Conservation (phyloP, 2,797 vertebrate species). For the Todus mexicanus region DNA sequence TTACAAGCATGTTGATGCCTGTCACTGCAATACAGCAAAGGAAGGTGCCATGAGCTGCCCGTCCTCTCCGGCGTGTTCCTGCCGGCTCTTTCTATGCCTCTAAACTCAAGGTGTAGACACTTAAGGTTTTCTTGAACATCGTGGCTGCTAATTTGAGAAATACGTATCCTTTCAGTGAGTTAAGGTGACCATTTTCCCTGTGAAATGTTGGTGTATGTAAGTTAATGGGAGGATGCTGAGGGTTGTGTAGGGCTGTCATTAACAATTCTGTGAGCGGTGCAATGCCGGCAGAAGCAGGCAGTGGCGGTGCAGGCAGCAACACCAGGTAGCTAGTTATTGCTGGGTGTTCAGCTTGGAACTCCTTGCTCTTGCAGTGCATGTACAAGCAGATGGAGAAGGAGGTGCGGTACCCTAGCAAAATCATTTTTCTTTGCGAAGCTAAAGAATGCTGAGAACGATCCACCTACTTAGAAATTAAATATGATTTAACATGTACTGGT, state of each 20-base stretch:
- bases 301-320: neutral
- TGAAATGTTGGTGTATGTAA: neutral
- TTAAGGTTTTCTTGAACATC: neutral
- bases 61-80: neutral
- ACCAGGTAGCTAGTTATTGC: neutral
- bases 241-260: neutral
- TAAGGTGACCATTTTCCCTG: neutral
- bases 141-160: neutral
- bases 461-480: neutral
- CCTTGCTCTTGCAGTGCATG: neutral
- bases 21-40: neutral
- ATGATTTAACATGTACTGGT: neutral
- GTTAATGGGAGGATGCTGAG: neutral
- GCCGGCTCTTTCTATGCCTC: neutral
- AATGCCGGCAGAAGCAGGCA: neutral
- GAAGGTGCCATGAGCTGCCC: neutral
- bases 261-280: neutral
- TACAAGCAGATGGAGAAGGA: neutral
- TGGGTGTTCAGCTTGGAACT: neutral
- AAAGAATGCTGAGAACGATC: neutral
- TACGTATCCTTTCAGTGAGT: neutral
- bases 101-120: neutral
- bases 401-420: neutral
- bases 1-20: fast-evolving
- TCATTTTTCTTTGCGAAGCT: neutral